These are phyloP conservation scores for Ifrita kowaldi DNA, from an alignment of 2,113 vertebrate species.

Conservation along the genomic window DNA sequence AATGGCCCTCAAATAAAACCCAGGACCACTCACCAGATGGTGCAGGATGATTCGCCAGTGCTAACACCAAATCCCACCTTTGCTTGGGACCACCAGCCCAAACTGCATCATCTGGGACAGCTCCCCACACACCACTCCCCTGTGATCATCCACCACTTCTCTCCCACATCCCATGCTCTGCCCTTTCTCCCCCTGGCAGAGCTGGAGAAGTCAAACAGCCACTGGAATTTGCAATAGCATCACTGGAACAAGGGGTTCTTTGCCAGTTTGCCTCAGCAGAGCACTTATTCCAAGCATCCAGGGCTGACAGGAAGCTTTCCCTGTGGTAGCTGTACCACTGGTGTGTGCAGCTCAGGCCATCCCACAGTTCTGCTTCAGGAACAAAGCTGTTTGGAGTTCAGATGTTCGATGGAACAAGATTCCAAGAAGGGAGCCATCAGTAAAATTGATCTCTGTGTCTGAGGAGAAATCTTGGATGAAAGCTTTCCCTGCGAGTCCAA, in stretches of 20 bases:
- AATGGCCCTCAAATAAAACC: not conserved
- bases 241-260: not conserved
- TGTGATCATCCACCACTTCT: no score
- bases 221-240: not conserved
- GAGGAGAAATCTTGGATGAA: slow-evolving; percentile 43
- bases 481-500: not conserved
- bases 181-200: not conserved
- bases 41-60: no score
- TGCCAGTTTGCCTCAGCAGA: not conserved
- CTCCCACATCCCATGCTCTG: not conserved
- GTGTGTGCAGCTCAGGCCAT: not conserved
- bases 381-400: not conserved
- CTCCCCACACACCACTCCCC: no score
- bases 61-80: not conserved
- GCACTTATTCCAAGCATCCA: not conserved
- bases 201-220: not conserved
- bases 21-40: not conserved
- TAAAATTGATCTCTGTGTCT: slow-evolving; percentile 38
- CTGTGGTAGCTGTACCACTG: not conserved
- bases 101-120: not conserved
- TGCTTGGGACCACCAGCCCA: not conserved
- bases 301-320: not conserved
- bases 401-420: not conserved
- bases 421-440: slow-evolving; percentile 44
- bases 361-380: not conserved